A percentile compares a stretch with the other conserved stretches of the same genome.
Conservation (phyloP, 2,888 invertebrate species). For the Pristionchus exspectatus region DNA sequence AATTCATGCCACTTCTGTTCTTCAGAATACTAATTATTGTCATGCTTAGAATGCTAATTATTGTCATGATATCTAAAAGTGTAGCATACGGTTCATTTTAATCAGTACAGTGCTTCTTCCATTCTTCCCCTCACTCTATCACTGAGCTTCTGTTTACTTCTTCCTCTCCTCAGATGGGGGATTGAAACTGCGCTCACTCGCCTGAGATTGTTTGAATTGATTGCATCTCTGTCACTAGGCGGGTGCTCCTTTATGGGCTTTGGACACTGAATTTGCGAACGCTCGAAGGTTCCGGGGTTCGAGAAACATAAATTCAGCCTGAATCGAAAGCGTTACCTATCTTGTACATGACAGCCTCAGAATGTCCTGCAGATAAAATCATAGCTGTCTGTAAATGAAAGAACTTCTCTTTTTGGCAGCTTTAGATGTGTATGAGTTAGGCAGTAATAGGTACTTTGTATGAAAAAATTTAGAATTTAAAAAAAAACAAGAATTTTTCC, state of each 20-base stretch:
- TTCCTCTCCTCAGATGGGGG: not conserved
- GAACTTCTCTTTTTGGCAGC: too few species aligned
- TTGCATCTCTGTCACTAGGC: not conserved
- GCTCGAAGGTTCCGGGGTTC: too few species aligned
- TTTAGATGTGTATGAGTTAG: too few species aligned
- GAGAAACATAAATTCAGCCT: not conserved
- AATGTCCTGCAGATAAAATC: not conserved
- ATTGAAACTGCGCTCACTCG: conserved; percentile 10
- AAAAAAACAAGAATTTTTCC: too few species aligned
- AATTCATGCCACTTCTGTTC: too few species aligned
- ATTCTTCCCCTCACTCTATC: not conserved
- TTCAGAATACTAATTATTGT: too few species aligned
- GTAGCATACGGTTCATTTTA: not conserved
- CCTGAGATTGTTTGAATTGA: conserved; percentile 18
- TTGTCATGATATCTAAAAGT: not conserved
- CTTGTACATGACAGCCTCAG: too few species aligned
- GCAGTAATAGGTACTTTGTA: too few species aligned
- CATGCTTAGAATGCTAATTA: not conserved
- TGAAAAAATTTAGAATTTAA: too few species aligned
- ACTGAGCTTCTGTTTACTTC: conserved; percentile 13
- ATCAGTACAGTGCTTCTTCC: not conserved
- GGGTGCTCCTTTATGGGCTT: too few species aligned
- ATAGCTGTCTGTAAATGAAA: not conserved
- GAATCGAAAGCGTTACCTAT: not conserved
- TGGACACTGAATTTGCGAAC: too few species aligned